These are phyloP conservation scores for Temnothorax curvispinosus DNA, from an alignment of 1,140 invertebrate species.

Conservation along the genomic window DNA sequence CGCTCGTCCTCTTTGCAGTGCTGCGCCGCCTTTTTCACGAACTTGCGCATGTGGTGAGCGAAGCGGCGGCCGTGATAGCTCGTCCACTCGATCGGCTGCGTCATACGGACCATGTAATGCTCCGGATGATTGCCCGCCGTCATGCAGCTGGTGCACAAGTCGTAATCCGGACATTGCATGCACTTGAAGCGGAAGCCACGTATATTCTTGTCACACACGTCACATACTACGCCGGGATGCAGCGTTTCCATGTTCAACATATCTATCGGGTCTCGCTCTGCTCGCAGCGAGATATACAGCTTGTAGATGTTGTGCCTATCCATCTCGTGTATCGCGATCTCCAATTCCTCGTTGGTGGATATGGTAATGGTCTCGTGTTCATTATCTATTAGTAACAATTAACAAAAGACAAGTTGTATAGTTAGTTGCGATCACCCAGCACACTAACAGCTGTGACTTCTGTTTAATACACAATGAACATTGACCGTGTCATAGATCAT, in stretches of 20 bases:
- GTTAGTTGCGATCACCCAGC: background rate
- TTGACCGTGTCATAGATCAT: background rate
- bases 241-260: constrained; percentile 52
- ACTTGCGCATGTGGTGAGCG: constrained; percentile 73
- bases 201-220: constrained; percentile 89
- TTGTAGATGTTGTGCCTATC: constrained; percentile 41
- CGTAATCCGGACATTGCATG: constrained; percentile 92
- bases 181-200: constrained; percentile 95
- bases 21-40: constrained; percentile 70
- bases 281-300: constrained; percentile 66
- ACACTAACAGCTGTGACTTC: background rate
- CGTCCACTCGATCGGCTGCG: constrained; percentile 78
- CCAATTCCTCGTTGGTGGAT: constrained; percentile 89
- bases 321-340: constrained; percentile 85
- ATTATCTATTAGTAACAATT: constrained; percentile 83
- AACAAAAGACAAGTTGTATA: constrained; percentile 44
- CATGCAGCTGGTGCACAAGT: constrained; percentile 93
- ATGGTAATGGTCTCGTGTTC: constrained; percentile 88
- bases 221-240: constrained; percentile 91
- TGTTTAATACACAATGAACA: background rate
- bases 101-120: constrained; percentile 93
- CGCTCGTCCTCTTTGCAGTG: constrained; percentile 13
- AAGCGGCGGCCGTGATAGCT: constrained; percentile 69
- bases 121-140: constrained; percentile 90
- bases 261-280: constrained; percentile 10